Evolutionary conservation across 2,113 vertebrate genomes (phyloP).

Genomic region (Fregetta grallaria): DNA sequence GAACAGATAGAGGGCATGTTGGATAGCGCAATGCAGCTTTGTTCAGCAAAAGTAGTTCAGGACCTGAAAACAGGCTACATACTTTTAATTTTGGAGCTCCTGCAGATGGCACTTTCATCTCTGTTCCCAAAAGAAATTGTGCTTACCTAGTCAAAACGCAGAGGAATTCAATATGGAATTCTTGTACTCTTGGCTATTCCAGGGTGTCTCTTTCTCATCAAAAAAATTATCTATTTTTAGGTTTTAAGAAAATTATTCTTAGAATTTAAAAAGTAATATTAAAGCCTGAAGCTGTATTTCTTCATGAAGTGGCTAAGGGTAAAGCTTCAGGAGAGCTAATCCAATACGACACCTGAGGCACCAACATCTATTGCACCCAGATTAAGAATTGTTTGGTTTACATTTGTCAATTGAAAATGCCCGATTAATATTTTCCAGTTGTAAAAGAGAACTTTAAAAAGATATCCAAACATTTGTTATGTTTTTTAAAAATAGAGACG

Average conservation of each 20-base stretch:
- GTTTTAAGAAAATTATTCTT: not conserved
- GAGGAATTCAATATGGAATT: not conserved
- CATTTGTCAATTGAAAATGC: not conserved
- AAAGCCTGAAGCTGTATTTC: not conserved
- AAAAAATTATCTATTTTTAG: not conserved
- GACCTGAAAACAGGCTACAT: slow-evolving; percentile 25
- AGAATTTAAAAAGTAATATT: not conserved
- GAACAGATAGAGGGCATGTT: slow-evolving; percentile 57
- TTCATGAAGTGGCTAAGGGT: not conserved
- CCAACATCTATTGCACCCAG: not conserved
- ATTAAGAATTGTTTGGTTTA: not conserved
- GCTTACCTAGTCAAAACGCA: not conserved
- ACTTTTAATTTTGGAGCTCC: not conserved
- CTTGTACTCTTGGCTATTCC: not conserved
- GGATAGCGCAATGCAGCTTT: slow-evolving; percentile 50
- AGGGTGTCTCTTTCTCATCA: not conserved
- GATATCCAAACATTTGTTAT: not conserved
- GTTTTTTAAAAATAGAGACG: not conserved
- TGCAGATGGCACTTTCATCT: not conserved
- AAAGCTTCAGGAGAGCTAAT: not conserved
- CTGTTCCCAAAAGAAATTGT: not conserved
- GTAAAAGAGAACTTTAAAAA: not conserved
- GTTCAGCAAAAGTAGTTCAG: slow-evolving; percentile 53
- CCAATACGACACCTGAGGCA: not conserved
- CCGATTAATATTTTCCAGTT: not conserved